Percentiles rank a stretch among this genome's conserved stretches.
These are phyloP conservation scores for Xanthia togata DNA, from an alignment of 2,888 invertebrate species.

Conservation along the genomic window DNA sequence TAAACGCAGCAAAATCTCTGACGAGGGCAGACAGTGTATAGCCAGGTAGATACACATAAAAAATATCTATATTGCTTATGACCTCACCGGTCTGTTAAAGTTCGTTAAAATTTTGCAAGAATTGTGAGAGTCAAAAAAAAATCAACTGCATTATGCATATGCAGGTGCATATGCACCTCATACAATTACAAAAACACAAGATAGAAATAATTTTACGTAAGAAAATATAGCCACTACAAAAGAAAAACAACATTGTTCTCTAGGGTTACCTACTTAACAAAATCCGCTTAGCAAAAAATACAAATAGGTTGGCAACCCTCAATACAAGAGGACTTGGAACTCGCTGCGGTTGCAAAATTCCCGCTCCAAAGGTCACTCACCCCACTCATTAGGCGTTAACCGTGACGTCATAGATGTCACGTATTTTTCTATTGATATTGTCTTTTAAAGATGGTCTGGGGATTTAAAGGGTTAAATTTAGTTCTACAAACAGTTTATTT, in stretches of 20 bases:
- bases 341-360: conserved; percentile 69
- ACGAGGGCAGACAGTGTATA: neutral
- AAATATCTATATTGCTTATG: conserved; percentile 22
- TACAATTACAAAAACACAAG: neutral
- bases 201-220: neutral
- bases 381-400: conserved; percentile 61
- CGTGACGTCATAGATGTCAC: conserved; percentile 54
- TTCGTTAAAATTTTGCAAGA: conserved; percentile 34
- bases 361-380: conserved; percentile 59
- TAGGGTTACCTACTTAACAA: conserved; percentile 12
- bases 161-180: neutral
- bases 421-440: conserved; percentile 35
- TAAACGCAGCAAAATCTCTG: neutral
- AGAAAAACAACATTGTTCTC: conserved; percentile 14
- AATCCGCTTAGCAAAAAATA: conserved; percentile 42
- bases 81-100: conserved; percentile 17
- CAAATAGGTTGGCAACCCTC: conserved; percentile 61
- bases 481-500: neutral
- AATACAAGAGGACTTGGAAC: conserved; percentile 49
- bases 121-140: no score
- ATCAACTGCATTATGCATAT: neutral
- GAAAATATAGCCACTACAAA: neutral
- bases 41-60: neutral
- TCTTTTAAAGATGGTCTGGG: neutral
- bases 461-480: neutral